These are phyloP conservation scores for Siniperca scherzeri DNA, from an alignment of 2,797 vertebrate genomes.

Conservation along the genomic window DNA sequence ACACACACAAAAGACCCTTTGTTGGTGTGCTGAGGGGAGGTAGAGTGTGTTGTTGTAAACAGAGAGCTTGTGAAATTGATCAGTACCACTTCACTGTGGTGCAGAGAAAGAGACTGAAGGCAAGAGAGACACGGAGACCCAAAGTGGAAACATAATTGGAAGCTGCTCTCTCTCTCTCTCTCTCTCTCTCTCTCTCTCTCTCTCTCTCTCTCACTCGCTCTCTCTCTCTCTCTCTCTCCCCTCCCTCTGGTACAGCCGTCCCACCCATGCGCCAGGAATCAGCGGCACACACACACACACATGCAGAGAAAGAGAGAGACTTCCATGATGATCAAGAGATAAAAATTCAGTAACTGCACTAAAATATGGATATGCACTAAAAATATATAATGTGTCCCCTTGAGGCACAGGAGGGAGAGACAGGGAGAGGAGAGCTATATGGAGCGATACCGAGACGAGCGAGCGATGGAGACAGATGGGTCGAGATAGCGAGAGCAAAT, in stretches of 20 bases:
- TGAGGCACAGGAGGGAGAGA: constrained; percentile 49
- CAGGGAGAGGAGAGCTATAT: constrained; percentile 40
- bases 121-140: constrained; percentile 56
- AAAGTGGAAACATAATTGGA: constrained; percentile 77
- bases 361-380: constrained; percentile 78
- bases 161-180: constrained; percentile 44
- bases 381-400: constrained; percentile 74
- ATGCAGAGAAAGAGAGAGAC: constrained; percentile 50
- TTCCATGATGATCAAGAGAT: constrained; percentile 76
- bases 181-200: constrained; percentile 36
- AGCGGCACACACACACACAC: constrained; percentile 12
- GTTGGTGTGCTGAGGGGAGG: constrained; percentile 58
- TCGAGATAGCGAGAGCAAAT: constrained; percentile 55
- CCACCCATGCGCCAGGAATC: constrained; percentile 73
- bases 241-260: constrained; percentile 52
- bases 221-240: neutral
- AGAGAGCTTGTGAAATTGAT: constrained; percentile 81
- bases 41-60: constrained; percentile 75
- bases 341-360: constrained; percentile 74
- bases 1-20: constrained; percentile 44
- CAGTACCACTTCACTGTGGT: constrained; percentile 69
- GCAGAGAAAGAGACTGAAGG: constrained; percentile 60
- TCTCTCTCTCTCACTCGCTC: constrained; percentile 15
- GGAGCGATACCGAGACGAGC: constrained; percentile 38
- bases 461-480: constrained; percentile 68